phyloP scores from a whole-genome alignment of 1,140 invertebrate genomes.

The Magallana angulata region DNA sequence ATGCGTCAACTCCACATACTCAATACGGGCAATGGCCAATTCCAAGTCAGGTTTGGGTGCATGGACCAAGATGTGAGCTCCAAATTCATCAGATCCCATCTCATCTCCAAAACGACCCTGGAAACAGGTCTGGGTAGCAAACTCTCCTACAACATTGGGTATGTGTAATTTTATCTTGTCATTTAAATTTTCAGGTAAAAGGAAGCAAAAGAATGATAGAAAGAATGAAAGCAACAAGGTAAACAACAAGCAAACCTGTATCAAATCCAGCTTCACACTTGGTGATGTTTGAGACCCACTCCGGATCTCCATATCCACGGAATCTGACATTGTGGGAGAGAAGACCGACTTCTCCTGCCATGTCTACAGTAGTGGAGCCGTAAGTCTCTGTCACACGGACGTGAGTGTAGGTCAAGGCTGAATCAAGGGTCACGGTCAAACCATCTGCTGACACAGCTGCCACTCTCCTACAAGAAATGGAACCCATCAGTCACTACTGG shows the following conservation, averaged over 20 bases:
- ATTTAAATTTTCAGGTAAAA: no score
- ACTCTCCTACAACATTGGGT: conserved; percentile 64
- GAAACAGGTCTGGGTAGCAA: conserved; percentile 76
- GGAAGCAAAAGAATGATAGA: no score
- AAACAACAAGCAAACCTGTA: conserved; percentile 63
- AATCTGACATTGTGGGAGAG: conserved; percentile 73
- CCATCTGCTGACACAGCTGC: conserved; percentile 63
- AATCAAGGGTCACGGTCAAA: conserved; percentile 67
- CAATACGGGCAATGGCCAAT: conserved; percentile 53
- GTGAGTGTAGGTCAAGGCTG: conserved; percentile 64
- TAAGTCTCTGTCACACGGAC: conserved; percentile 60
- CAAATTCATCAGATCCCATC: conserved; percentile 76
- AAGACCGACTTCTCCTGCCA: conserved; percentile 73
- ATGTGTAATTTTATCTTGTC: no score
- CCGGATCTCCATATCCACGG: conserved; percentile 62
- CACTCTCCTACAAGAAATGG: conserved; percentile 58
- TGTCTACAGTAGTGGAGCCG: conserved; percentile 62
- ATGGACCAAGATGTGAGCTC: conserved; percentile 73
- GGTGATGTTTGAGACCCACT: conserved; percentile 66
- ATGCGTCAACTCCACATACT: conserved; percentile 69
- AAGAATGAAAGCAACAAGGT: no score
- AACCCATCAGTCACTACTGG: background rate
- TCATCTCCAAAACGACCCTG: conserved; percentile 77
- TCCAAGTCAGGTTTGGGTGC: conserved; percentile 58
- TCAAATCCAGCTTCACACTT: conserved; percentile 74